A percentile compares a stretch with the other conserved stretches of the same genome.
phyloP scores from a whole-genome alignment of 2,797 vertebrate species.

The Pipistrellus kuhlii region DNA sequence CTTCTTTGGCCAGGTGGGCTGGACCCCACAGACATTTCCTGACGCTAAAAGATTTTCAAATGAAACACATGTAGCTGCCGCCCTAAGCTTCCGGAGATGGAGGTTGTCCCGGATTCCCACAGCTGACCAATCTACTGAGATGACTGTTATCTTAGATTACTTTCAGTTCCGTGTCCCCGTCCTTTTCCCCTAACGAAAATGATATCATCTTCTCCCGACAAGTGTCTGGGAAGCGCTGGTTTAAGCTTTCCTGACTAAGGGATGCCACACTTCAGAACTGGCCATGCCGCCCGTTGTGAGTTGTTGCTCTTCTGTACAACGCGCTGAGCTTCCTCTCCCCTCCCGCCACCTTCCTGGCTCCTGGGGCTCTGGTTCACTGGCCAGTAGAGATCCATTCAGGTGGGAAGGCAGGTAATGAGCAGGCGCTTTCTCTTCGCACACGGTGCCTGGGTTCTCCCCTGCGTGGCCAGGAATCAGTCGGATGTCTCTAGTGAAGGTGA shows the following conservation, averaged over 20 bases:
- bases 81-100: neutral
- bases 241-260: neutral
- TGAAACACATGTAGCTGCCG: neutral
- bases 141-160: no score
- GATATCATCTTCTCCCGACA: neutral
- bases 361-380: neutral
- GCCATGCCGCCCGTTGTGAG: neutral
- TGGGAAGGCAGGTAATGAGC: neutral
- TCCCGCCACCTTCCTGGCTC: neutral
- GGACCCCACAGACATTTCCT: fast-evolving
- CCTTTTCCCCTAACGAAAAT: neutral
- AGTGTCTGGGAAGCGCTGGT: neutral
- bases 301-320: fast-evolving
- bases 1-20: fast-evolving
- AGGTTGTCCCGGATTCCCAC: neutral
- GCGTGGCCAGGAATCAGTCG: slow-evolving; percentile 74
- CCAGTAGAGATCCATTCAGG: neutral
- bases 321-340: neutral
- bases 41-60: neutral
- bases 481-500: neutral
- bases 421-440: neutral
- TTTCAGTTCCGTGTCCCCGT: neutral
- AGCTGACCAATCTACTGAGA: fast-evolving
- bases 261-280: neutral
- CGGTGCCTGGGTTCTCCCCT: neutral